These are phyloP conservation scores for Callyntrura sp. DNA, from an alignment of 2,888 invertebrate genomes.

Conservation along the genomic window DNA sequence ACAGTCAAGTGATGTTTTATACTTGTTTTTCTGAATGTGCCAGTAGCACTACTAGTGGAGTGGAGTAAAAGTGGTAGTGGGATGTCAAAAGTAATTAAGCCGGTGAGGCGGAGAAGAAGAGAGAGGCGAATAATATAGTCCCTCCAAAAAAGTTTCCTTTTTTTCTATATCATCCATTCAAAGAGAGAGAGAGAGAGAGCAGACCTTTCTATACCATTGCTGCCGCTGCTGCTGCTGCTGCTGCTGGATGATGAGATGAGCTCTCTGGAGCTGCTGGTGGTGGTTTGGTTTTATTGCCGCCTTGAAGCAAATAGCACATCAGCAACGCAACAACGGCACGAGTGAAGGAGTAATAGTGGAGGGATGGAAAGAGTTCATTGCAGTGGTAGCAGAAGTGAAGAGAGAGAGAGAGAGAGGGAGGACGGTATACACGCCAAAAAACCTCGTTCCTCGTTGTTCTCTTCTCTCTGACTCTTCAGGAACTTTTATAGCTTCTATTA, in stretches of 20 bases:
- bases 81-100: constrained; percentile 63
- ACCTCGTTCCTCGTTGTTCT: constrained; percentile 1
- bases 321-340: neutral
- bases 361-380: neutral
- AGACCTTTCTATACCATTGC: neutral
- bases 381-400: constrained; percentile 3
- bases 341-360: neutral
- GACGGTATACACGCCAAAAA: constrained; percentile 21
- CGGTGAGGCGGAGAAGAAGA: constrained; percentile 50
- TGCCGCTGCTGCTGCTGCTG: neutral
- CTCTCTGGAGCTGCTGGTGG: neutral
- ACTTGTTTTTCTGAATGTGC: neutral
- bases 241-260: constrained; percentile 33
- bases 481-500: constrained; percentile 47
- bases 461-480: constrained; percentile 12
- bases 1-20: constrained; percentile 23
- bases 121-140: constrained; percentile 21
- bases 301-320: constrained; percentile 32
- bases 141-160: constrained; percentile 25
- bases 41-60: neutral
- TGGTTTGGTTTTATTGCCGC: constrained; percentile 58
- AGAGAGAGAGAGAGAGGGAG: neutral
- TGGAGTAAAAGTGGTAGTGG: constrained; percentile 25
- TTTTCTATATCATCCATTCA: constrained; percentile 1
- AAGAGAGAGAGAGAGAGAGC: neutral